phyloP scores from a whole-genome alignment of 2,797 vertebrate species.

The Hoplostethus mediterraneus region DNA sequence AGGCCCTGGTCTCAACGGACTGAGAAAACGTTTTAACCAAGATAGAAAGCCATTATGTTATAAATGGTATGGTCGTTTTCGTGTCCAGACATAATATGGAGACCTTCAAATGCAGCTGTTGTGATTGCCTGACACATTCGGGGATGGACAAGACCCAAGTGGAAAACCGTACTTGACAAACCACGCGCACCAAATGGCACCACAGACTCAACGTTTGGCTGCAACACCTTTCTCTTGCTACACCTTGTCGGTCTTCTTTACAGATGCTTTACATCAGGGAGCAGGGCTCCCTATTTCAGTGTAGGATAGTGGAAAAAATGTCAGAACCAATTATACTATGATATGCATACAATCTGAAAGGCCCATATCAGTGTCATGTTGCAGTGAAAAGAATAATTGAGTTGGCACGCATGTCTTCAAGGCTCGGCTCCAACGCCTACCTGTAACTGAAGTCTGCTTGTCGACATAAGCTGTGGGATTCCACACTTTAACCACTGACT shows the following conservation, averaged over 20 bases:
- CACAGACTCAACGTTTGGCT: conserved; percentile 1
- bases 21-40: background rate
- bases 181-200: conserved; percentile 4
- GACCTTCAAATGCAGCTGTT: background rate
- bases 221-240: background rate
- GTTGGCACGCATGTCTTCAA: conserved; percentile 56
- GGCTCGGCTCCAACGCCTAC: conserved; percentile 69
- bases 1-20: background rate
- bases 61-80: background rate
- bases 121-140: background rate
- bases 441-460: conserved; percentile 69
- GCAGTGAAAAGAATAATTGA: conserved; percentile 63
- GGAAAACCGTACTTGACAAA: background rate
- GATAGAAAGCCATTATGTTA: conserved; percentile 5
- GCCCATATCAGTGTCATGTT: conserved; percentile 55
- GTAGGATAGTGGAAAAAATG: conserved; percentile 28
- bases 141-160: background rate
- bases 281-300: background rate
- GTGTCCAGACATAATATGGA: conserved; percentile 1
- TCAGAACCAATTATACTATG: conserved; percentile 42
- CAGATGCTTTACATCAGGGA: conserved; percentile 10
- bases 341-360: conserved; percentile 57
- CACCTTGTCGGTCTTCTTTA: conserved; percentile 18
- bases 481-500: conserved; percentile 75
- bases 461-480: conserved; percentile 66